phyloP scores from a whole-genome alignment of 2,113 vertebrate genomes.

The Oncorhynchus mykiss region DNA sequence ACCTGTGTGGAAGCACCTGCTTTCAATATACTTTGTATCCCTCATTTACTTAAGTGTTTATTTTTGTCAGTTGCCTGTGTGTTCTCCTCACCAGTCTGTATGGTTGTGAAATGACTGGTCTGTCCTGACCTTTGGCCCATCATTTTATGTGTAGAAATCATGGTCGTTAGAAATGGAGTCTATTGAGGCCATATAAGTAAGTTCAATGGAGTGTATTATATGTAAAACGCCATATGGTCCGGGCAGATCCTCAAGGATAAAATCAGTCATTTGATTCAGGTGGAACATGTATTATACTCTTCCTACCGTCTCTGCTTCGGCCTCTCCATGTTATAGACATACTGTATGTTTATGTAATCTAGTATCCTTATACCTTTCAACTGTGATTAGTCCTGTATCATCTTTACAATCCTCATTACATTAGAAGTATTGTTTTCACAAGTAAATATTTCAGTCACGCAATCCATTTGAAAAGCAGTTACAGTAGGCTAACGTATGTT shows the following conservation, averaged over 20 bases:
- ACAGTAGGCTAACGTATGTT: no score
- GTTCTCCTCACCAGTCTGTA: conserved; percentile 65
- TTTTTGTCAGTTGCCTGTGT: no score
- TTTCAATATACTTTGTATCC: no score
- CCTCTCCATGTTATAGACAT: neutral
- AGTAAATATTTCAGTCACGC: conserved; percentile 61
- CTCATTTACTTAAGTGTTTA: no score
- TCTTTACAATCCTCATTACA: conserved; percentile 5
- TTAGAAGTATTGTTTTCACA: conserved; percentile 56
- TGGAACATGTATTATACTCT: no score
- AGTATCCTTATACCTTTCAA: neutral
- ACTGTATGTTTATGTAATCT: neutral
- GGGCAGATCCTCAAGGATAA: conserved; percentile 18
- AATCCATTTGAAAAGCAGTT: conserved; percentile 59
- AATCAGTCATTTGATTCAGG: conserved; percentile 32
- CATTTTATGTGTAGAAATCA: conserved; percentile 52
- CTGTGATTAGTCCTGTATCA: neutral
- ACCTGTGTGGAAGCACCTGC: no score
- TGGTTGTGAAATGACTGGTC: conserved; percentile 73
- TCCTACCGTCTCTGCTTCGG: neutral
- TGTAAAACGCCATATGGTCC: neutral
- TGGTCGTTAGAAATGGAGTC: conserved; percentile 50
- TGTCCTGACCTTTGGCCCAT: conserved; percentile 60
- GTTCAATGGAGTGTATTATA: conserved; percentile 25
- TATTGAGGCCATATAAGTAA: conserved; percentile 13